phyloP scores from a whole-genome alignment of 2,888 invertebrate genomes.

The Tetrapedia diversipes region DNA sequence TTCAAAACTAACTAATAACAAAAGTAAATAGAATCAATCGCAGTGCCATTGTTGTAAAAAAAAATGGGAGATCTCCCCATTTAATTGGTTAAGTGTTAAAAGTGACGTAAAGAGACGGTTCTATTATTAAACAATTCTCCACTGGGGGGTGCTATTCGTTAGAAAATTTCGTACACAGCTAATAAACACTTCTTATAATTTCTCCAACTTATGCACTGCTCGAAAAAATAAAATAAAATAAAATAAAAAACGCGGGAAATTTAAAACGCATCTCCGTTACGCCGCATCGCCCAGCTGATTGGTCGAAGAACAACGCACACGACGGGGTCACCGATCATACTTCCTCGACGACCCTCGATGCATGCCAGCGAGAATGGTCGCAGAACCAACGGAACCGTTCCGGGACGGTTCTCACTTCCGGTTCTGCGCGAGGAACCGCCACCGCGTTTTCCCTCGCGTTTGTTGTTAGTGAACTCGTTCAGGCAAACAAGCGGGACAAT shows the following conservation, averaged over 20 bases:
- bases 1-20: too few species aligned
- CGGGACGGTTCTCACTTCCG: background rate
- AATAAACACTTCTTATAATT: too few species aligned
- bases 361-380: background rate
- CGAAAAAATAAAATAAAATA: too few species aligned
- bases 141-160: too few species aligned
- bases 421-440: background rate
- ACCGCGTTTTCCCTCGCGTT: conserved; percentile 6
- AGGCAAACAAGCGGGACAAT: conserved; percentile 42
- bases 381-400: background rate
- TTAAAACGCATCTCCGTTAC: background rate
- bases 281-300: background rate
- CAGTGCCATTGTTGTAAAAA: too few species aligned
- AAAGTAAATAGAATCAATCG: too few species aligned
- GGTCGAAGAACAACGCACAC: background rate
- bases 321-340: background rate
- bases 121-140: too few species aligned
- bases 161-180: too few species aligned
- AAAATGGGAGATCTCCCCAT: too few species aligned
- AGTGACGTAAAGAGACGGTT: too few species aligned
- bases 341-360: background rate
- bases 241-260: background rate
- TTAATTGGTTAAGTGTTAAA: too few species aligned
- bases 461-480: conserved; percentile 43
- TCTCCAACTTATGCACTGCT: too few species aligned